Base-by-base conservation (phyloP, 2,888 invertebrate genomes). In the Octonoba sinensis region DNA sequence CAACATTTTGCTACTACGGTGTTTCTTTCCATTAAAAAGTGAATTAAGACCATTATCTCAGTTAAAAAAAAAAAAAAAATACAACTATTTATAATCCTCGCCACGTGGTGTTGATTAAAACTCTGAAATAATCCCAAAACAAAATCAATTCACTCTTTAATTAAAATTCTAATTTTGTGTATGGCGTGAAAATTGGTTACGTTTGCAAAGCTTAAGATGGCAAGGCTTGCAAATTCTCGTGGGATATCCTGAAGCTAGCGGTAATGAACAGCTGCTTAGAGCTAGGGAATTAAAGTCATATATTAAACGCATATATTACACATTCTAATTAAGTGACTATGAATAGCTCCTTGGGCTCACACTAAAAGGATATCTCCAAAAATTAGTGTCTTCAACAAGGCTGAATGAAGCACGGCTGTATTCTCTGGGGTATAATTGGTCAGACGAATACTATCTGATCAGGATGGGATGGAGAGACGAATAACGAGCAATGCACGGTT, bases 251-350 rank as follows among this genome's bases (percentile, higher is more conserved):
- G 66, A 66, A 72, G 66, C 72, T 65, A 36, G 47, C 54, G 51
- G 71, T 78, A 78, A 78, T 78, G 78, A 78, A 78, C 64, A 78
- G 65, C 71, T 49, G 51, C 44, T 51, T 27, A 66, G 66, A 72
- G 78, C 49, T 59, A 16, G 78, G 65, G 66, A 78, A 78, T 78
- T 78, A 72, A 78, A 78, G 78, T 57, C 78, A 78, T 78, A 71
- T 72, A 78, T 78, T 78, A 78, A 78, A 72, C 78, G 59, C 71
- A 36, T 36, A 36, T 36, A 71, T 78, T 78, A 72, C 70, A 66
- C 78, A 72, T 78, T 78, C 70, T 72, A 78, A 78, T 78, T 78
- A 78, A 72, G 78, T 59, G 59, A 57, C 66, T 78, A 78, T 57
- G 71, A 72, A 71, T 65, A 71, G 66, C 64, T 77, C 70, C 64